These are phyloP conservation scores for Hippocampus barbouri DNA, from an alignment of 2,113 vertebrate genomes.

Conservation along the genomic window DNA sequence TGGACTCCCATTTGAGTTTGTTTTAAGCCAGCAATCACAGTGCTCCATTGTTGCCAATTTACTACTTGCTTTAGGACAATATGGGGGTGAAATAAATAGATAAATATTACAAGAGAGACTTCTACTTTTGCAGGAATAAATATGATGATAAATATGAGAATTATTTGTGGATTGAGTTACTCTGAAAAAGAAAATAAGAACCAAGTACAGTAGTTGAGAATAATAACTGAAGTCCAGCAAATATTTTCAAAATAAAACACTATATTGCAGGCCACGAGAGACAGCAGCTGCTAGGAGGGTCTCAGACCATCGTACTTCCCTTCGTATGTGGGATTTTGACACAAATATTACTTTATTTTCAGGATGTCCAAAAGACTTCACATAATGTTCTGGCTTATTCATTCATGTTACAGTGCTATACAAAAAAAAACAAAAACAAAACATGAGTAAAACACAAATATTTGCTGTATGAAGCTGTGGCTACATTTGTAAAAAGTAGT, in stretches of 20 bases:
- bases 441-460: constrained; percentile 1
- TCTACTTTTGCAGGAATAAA: not conserved
- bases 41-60: not conserved
- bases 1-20: not conserved
- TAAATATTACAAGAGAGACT: not conserved
- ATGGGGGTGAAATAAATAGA: not conserved
- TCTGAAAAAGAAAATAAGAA: not conserved
- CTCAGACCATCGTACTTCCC: not conserved
- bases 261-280: not conserved
- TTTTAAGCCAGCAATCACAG: not conserved
- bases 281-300: not conserved
- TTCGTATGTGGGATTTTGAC: not conserved
- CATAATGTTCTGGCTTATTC: constrained; percentile 1
- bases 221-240: not conserved
- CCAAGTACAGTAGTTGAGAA: not conserved
- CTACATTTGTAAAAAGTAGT: constrained; percentile 10
- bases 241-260: not conserved
- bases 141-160: not conserved
- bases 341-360: not conserved
- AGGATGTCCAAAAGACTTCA: not conserved
- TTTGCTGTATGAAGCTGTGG: not conserved
- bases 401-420: constrained; percentile 10
- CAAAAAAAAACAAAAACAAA: constrained; percentile 9
- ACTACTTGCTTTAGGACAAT: not conserved
- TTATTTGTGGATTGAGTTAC: not conserved